A percentile compares a stretch with the other conserved stretches of the same genome.
phyloP scores from a whole-genome alignment of 2,797 vertebrate genomes.

The Streptopelia turtur region DNA sequence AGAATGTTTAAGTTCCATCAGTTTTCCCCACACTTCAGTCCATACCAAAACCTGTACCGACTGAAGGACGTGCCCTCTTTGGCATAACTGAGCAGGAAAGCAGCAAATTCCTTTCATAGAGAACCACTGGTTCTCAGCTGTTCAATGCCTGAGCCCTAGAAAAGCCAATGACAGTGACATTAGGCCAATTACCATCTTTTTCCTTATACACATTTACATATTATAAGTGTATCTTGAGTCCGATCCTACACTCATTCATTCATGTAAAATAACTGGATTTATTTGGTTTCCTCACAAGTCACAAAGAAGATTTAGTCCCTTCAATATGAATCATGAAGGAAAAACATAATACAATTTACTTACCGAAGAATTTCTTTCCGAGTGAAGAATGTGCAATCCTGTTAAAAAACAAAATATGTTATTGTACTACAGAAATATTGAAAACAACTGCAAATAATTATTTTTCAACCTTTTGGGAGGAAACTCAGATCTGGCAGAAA shows the following conservation, averaged over 20 bases:
- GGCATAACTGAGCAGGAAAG: not conserved
- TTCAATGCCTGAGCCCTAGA: not conserved
- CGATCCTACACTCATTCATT: not conserved
- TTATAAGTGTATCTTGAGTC: not conserved
- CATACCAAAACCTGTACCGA: not conserved
- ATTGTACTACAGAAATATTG: not conserved
- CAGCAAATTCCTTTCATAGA: not conserved
- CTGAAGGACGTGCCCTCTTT: not conserved
- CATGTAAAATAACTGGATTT: not conserved
- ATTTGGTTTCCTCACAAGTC: not conserved
- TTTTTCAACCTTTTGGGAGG: not conserved
- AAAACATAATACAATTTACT: constrained; percentile 65
- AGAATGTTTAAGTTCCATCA: not conserved
- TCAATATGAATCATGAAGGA: not conserved
- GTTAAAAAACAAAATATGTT: constrained; percentile 58
- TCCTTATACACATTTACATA: not conserved
- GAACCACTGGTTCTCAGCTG: not conserved
- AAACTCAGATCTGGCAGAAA: not conserved
- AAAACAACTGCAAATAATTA: not conserved
- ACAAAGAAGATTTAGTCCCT: not conserved
- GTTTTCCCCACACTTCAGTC: not conserved
- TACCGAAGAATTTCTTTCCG: constrained; percentile 98
- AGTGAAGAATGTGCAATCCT: constrained; percentile 99
- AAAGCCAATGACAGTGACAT: not conserved
- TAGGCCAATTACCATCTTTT: not conserved